Evolutionary conservation across 2,888 invertebrate species (phyloP), one percentile per base, ranked within the genome.

Genomic region (Sarcophaga variegata): DNA sequence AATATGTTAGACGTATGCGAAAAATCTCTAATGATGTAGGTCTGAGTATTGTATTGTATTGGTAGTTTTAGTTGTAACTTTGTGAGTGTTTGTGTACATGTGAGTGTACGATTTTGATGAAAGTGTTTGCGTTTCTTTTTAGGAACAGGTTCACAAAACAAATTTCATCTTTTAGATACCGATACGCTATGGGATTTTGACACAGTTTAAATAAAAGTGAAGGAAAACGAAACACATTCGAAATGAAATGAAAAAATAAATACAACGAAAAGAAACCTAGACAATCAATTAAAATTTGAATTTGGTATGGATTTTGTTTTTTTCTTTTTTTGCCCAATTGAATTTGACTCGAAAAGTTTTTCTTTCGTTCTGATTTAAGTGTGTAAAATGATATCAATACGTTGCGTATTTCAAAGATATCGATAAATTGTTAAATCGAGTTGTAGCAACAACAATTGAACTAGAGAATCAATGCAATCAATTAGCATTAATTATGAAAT

Each of bases 401-500:
- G 20, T 14, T 78, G 60, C 20, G 63, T 59, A 45, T 70, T 54
- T 69, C 25, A 25, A 20, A 67, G 69, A 79, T 69, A 69, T 79
- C 45, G 74, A 62, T 22, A 66, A 75, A 84, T 78, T 75, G 60
- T 84, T 75, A 66, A 49, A 22, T 69, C 17, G 47, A 49, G 17
- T 81, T 78, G 71, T 84, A 76, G 69, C 75, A 81, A 85, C 88
- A 90, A 90, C 88, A 90, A 90, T 72, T 91, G 92, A 89, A 91
- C 90, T 90, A 90, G 90, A 92, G 91, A 91, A 81, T 89, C 90
- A 89, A 90, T 90, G 90, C 90, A 89, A 89, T 89, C 91, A 91
- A 91, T 92, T 92, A 92, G 91, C 91, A 90, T 92, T 91, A 90
- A 91, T 92, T 91, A 92, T 90, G 89, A 92, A 90, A 89, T 75